phyloP scores from a whole-genome alignment of 2,888 invertebrate species.

The Drosophila crucigera region DNA sequence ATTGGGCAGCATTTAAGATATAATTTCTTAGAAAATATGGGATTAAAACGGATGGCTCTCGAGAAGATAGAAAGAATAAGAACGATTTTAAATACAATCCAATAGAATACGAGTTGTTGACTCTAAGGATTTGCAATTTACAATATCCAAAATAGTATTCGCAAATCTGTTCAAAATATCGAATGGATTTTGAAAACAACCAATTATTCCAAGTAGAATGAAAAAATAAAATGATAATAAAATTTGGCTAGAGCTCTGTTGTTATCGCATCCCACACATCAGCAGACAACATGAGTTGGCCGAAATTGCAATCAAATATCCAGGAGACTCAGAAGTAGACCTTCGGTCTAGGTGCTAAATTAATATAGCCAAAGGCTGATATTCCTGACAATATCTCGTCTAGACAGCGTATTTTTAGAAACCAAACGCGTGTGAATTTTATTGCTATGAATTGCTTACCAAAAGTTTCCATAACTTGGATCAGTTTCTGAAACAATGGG shows the following conservation, averaged over 20 bases:
- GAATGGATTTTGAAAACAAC: not conserved
- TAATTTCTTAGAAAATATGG: not conserved
- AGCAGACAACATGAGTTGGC: constrained; percentile 36
- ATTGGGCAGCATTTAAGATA: not conserved
- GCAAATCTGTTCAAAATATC: not conserved
- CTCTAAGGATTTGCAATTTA: not conserved
- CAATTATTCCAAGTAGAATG: not conserved
- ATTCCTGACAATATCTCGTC: constrained; percentile 79
- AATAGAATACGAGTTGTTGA: not conserved
- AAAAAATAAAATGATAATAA: constrained; percentile 4
- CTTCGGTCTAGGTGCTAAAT: constrained; percentile 41
- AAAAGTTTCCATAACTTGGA: constrained; percentile 32
- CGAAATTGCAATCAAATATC: constrained; percentile 23
- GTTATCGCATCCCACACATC: constrained; percentile 27
- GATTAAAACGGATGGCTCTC: not conserved
- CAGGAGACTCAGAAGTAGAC: constrained; percentile 38
- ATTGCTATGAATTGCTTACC: constrained; percentile 6
- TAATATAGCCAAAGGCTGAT: constrained; percentile 54
- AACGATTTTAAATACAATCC: not conserved
- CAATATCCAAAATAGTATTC: not conserved
- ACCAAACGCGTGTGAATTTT: too few relatives aligned
- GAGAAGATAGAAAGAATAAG: not conserved
- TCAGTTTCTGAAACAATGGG: not conserved
- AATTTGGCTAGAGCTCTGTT: not conserved
- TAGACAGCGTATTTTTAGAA: constrained; percentile 71